Conservation (phyloP, 2,113 vertebrate species). For the Falco punctatus region DNA sequence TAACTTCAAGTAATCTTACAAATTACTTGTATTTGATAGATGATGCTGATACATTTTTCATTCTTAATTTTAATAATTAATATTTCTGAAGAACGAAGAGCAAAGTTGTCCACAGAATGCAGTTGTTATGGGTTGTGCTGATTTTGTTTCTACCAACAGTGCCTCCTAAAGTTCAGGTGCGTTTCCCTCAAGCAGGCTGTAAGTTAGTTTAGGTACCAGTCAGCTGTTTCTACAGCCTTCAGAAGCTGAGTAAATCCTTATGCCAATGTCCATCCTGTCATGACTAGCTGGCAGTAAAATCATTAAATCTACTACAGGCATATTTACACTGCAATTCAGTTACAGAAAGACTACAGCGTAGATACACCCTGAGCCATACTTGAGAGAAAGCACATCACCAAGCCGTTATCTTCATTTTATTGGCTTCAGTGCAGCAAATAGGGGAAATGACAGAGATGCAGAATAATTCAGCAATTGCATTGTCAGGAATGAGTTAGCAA, state of each 20-base stretch:
- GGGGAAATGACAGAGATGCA: background rate
- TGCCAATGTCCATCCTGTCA: background rate
- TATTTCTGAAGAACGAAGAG: background rate
- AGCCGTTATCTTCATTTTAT: background rate
- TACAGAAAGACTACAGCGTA: background rate
- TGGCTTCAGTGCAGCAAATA: background rate
- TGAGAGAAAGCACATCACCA: background rate
- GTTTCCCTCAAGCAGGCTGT: background rate
- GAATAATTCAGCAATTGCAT: background rate
- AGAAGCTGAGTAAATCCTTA: background rate
- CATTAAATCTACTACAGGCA: background rate
- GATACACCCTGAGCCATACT: background rate
- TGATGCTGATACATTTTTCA: background rate
- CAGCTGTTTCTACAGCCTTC: background rate
- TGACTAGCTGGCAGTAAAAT: background rate
- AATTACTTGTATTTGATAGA: background rate
- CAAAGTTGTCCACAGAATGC: background rate
- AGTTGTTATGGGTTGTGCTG: background rate
- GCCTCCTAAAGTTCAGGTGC: background rate
- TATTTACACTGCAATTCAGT: background rate
- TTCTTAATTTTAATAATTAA: slow-evolving; percentile 29
- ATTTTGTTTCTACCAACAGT: background rate
- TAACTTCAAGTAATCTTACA: background rate
- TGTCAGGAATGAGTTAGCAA: background rate
- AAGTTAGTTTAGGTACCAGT: background rate